A percentile compares a stretch with the other conserved stretches of the same genome.
Conservation (phyloP, 2,888 invertebrate genomes). For the Acleris laterana region DNA sequence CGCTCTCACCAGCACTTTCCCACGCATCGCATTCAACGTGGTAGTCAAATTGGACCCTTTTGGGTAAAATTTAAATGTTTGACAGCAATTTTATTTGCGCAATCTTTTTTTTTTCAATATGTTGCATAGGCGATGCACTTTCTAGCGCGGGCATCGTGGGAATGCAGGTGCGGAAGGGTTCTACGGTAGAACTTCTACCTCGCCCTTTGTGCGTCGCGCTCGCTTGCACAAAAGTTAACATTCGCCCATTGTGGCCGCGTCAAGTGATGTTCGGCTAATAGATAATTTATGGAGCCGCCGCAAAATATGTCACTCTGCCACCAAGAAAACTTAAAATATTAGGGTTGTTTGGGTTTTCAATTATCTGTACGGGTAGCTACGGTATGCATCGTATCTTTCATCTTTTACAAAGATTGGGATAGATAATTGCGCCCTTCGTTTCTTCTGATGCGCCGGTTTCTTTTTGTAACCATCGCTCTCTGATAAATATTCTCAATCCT, state of each 20-base stretch:
- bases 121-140: constrained; percentile 65
- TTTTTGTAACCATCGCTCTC: constrained; percentile 35
- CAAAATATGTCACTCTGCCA: constrained; percentile 58
- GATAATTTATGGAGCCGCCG: constrained; percentile 80
- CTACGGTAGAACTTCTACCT: too few species aligned
- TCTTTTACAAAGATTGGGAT: constrained; percentile 64
- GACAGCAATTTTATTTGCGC: constrained; percentile 77
- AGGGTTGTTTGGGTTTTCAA: constrained; percentile 68
- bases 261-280: constrained; percentile 80
- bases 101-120: constrained; percentile 59
- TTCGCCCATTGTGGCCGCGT: constrained; percentile 75
- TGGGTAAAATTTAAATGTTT: constrained; percentile 74
- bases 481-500: neutral
- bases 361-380: constrained; percentile 46
- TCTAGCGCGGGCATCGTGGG: constrained; percentile 74
- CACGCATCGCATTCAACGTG: constrained; percentile 58
- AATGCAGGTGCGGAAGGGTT: constrained; percentile 84
- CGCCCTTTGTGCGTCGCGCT: constrained; percentile 62
- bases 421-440: constrained; percentile 64
- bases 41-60: constrained; percentile 64
- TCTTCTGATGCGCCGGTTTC: constrained; percentile 39
- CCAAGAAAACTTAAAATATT: constrained; percentile 71
- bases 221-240: constrained; percentile 80
- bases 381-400: constrained; percentile 52
- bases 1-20: constrained; percentile 37